Evolutionary conservation across 1,140 invertebrate species (phyloP).

Genomic region (Stegodyphus dumicola): DNA sequence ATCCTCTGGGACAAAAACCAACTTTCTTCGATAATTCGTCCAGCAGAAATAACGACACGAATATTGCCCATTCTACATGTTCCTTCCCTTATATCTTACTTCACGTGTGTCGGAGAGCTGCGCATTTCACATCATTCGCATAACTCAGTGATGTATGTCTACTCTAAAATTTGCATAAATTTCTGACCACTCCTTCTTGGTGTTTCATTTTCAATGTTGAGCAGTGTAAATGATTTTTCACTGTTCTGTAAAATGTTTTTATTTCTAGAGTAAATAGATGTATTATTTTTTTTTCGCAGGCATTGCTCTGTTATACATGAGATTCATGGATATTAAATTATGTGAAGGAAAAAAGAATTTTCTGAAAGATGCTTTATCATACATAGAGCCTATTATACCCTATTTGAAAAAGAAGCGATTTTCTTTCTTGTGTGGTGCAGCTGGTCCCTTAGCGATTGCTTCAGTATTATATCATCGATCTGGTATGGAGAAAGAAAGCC

Average conservation of each 20-base stretch:
- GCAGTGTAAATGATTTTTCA: neutral
- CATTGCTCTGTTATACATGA: conserved; percentile 72
- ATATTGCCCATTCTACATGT: too few relatives aligned
- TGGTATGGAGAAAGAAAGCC: conserved; percentile 63
- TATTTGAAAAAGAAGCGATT: conserved; percentile 70
- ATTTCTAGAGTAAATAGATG: neutral
- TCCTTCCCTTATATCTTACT: too few relatives aligned
- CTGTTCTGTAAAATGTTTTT: neutral
- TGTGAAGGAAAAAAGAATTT: conserved; percentile 62
- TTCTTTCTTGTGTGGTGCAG: conserved; percentile 82
- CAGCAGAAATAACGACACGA: too few relatives aligned
- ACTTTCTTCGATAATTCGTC: too few relatives aligned
- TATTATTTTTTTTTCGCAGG: conserved; percentile 65
- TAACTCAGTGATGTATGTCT: too few relatives aligned
- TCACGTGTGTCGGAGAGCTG: too few relatives aligned
- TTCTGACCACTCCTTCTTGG: too few relatives aligned
- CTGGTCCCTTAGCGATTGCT: conserved; percentile 79
- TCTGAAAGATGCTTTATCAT: conserved; percentile 70
- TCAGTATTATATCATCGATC: conserved; percentile 74
- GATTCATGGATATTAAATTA: conserved; percentile 68
- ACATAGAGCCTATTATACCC: conserved; percentile 69
- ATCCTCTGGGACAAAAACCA: too few relatives aligned
- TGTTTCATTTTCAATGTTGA: too few relatives aligned
- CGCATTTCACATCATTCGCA: too few relatives aligned
- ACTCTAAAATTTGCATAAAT: too few relatives aligned